phyloP scores from a whole-genome alignment of 2,888 invertebrate genomes.

The Bombyx huttoni region DNA sequence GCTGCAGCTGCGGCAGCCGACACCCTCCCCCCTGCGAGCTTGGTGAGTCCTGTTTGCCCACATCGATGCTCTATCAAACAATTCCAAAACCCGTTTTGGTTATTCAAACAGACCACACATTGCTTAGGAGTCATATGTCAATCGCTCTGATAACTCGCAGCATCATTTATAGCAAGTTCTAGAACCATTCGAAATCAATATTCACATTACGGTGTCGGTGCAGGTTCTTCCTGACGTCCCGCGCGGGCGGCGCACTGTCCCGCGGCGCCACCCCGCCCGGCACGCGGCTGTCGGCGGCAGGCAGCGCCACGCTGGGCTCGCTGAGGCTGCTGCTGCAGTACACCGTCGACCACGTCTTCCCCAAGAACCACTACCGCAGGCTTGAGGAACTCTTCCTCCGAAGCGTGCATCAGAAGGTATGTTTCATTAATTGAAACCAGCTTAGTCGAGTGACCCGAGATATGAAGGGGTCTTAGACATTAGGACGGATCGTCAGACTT shows the following conservation, averaged over 20 bases:
- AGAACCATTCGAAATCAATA: not conserved
- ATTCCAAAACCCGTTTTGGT: not conserved
- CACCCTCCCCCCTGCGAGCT: conserved; percentile 67
- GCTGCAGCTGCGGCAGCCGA: conserved; percentile 80
- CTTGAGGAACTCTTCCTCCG: conserved; percentile 83
- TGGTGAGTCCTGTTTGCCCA: conserved; percentile 75
- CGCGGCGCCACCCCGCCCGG: conserved; percentile 84
- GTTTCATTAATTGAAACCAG: not conserved
- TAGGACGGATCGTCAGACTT: too few relatives aligned
- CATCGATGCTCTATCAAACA: not conserved
- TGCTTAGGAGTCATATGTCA: too few relatives aligned
- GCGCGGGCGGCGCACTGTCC: conserved; percentile 74
- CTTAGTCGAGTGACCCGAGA: not conserved
- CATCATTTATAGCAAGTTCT: too few relatives aligned
- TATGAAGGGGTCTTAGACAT: too few relatives aligned
- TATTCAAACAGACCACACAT: too few relatives aligned
- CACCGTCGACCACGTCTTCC: conserved; percentile 91
- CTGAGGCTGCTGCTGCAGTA: conserved; percentile 89
- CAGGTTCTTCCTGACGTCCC: conserved; percentile 77
- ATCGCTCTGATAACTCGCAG: too few relatives aligned
- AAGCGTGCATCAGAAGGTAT: conserved; percentile 77
- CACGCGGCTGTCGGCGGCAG: conserved; percentile 75
- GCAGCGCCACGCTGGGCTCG: conserved; percentile 79
- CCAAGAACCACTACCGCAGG: conserved; percentile 83
- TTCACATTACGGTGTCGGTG: not conserved